phyloP scores from a whole-genome alignment of 1,140 invertebrate species.

The Magallana gigas region DNA sequence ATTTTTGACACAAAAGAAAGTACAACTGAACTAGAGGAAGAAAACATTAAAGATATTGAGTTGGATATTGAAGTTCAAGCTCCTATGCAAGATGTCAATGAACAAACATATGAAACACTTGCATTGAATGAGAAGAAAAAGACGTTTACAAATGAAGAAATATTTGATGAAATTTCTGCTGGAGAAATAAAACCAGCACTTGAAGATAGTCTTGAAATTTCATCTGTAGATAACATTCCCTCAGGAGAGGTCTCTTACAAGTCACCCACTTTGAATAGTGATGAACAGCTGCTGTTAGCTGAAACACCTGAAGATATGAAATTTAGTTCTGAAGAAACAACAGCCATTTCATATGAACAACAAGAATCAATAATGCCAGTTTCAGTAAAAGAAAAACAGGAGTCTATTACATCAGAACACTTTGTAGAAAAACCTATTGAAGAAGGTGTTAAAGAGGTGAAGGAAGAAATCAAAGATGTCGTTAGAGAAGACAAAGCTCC shows the following conservation, averaged over 20 bases:
- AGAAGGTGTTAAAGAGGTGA: constrained; percentile 14
- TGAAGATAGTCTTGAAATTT: not conserved
- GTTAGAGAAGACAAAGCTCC: constrained; percentile 22
- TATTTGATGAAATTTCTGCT: not conserved
- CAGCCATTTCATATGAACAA: not conserved
- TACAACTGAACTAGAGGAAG: not conserved
- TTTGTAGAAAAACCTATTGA: not conserved
- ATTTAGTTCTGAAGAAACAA: not conserved
- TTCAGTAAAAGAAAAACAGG: not conserved
- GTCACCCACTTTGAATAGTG: not conserved
- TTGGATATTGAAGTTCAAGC: constrained; percentile 20
- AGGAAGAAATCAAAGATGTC: not conserved
- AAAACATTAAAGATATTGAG: constrained; percentile 2
- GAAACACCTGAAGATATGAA: not conserved
- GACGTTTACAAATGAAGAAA: not conserved
- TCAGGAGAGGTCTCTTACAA: not conserved
- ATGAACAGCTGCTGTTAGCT: not conserved
- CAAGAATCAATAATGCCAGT: not conserved
- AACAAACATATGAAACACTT: not conserved
- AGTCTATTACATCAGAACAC: not conserved
- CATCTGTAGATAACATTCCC: not conserved
- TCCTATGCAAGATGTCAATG: constrained; percentile 4
- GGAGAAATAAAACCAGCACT: not conserved
- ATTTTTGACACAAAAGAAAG: not conserved
- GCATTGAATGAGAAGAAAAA: not conserved